Conservation (phyloP, 1,140 invertebrate species). For the Globodera rostochiensis region DNA sequence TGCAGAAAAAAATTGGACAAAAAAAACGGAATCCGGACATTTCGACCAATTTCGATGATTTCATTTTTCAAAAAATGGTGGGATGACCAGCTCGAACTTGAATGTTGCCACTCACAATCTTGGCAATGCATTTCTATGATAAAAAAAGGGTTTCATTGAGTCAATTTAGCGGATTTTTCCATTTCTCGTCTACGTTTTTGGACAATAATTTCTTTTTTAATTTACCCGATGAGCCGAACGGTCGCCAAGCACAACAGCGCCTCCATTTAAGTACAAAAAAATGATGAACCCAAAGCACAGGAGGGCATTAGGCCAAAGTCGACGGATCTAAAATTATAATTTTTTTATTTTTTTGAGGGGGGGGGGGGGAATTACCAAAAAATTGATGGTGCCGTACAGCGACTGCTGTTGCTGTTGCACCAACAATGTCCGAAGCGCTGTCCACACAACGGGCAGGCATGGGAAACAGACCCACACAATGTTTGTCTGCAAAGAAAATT, state of each 20-base stretch:
- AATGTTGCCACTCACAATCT: too few species aligned
- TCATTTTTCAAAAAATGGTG: too few species aligned
- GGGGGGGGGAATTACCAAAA: neutral
- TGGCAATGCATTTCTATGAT: too few species aligned
- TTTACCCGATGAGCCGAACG: constrained; percentile 79
- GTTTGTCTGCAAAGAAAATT: constrained; percentile 36
- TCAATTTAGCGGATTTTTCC: too few species aligned
- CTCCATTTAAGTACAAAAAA: constrained; percentile 71
- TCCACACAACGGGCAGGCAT: constrained; percentile 14
- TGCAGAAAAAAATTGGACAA: constrained; percentile 37
- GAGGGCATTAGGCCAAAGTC: constrained; percentile 5
- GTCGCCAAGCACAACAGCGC: constrained; percentile 89
- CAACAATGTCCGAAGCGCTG: neutral
- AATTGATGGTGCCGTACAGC: neutral
- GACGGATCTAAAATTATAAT: neutral
- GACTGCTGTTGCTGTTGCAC: neutral
- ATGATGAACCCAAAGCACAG: constrained; percentile 35
- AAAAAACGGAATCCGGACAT: too few species aligned
- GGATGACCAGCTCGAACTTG: too few species aligned
- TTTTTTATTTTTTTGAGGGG: neutral
- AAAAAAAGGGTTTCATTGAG: too few species aligned
- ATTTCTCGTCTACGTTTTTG: too few species aligned
- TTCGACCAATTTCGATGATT: too few species aligned
- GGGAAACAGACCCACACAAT: constrained; percentile 33
- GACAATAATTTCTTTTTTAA: neutral